Base-by-base conservation (phyloP, 2,113 vertebrate genomes). In the Apistogramma diplotaenia region DNA sequence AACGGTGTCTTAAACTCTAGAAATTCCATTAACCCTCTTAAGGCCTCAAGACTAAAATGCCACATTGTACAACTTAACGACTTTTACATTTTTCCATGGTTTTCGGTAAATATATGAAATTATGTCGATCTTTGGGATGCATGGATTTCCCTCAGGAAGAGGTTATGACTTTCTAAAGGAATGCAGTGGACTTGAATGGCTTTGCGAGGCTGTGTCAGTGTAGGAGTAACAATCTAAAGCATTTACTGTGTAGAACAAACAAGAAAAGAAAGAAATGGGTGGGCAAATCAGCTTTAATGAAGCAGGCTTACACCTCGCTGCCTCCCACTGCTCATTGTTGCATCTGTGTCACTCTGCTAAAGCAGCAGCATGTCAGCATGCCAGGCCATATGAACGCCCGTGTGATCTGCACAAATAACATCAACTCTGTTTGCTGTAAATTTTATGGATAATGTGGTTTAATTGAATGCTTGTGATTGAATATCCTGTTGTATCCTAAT, bases 381-480 rank as follows among this genome's bases (percentile, higher is more conserved):
- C 92, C 79, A 77, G 90, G 92, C 80, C 86, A 37, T 11, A 19
- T 46, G 60, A 84, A 53, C 25, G n/a, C 61, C 77, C 81, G 65
- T 83, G 55, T 76, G 61, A 56, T 71, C 84, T 73, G 56, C 87
- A 74, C 60, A 70, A 67, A 16, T 77, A 92, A 95, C 90, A 90
- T 85, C 56, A 92, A 67, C 84, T 94, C 94, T 95, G 95, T 96
- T 93, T 96, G 91, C 90, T 23, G 79, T 89, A 75, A 49, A 74
- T 73, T 83, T 91, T 92, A 86, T 90, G 88, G 93, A 75, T 54
- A 67, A 76, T 88, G 85, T 94, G 83, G 89, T 93, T 95, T 88
- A 76, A 92, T 80, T 74, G 94, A 92, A 95, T 96, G 96, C 96
- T 92, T 94, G 95, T 95, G 92, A 85, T 89, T 89, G 55, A 84